Base-by-base conservation (phyloP, 2,797 vertebrate genomes). In the Labroides dimidiatus region DNA sequence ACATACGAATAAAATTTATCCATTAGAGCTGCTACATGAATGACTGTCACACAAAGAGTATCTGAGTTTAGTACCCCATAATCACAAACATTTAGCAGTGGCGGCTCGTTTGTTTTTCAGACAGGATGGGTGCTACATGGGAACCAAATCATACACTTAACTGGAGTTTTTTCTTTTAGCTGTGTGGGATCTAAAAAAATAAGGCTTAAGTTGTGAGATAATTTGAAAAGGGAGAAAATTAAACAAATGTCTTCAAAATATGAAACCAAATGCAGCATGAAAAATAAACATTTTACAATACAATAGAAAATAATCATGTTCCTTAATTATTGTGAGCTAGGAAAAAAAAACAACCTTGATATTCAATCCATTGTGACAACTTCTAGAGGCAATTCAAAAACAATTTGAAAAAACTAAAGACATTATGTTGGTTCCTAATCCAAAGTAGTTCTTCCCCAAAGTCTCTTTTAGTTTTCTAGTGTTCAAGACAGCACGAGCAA, bases 401-500 rank as follows among this genome's bases (percentile, higher is more conserved):
- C 45, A 72, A 42, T 57, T 57, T 50, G 6, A 53, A 71, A 81
- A 73, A 82, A 68, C 53, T 51, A 73, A 75, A 58, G 44, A 67
- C 24, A 67, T 71, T 48, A 61, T 42, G 20, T 75, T 56, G 48
- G 48, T 60, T 67, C 69, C 71, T 80, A 86, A 80, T 74, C 41
- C 23, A 58, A 77, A 54, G 23, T 53, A 45, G 60, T 81, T 63
- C 54, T 37, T 12, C 37, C 57, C 58, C 37, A 74, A 72, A 68
- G 55, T 69, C 72, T 77, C 48, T 47, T 49, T 50, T 50, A 64
- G 33, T 67, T 78, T 84, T 44, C 73, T 83, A 85, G 87, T 81
- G 72, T 85, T 87, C 75, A 82, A 84, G 82, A 89, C 87, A 88
- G 81, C 77, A 88, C 69, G 14, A 91, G 85, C 87, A 79, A 87